phyloP scores from a whole-genome alignment of 2,113 vertebrate species.

The Corythoichthys haematopterus region DNA sequence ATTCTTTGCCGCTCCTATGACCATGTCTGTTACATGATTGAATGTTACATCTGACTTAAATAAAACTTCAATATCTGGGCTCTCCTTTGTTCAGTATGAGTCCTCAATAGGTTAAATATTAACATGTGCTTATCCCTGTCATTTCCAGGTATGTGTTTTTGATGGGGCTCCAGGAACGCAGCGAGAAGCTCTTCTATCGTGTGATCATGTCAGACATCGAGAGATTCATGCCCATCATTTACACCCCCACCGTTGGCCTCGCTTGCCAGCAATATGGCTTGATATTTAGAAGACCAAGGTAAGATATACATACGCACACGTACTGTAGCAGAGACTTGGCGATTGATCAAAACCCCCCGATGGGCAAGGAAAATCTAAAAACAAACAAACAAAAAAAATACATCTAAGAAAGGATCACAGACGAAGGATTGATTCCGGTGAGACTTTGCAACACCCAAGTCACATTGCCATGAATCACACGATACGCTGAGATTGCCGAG shows the following conservation, averaged over 20 bases:
- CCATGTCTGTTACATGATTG: slow-evolving; percentile 1
- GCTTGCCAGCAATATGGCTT: slow-evolving; percentile 94
- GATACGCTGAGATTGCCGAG: no score
- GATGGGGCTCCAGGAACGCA: slow-evolving; percentile 92
- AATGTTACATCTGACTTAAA: slow-evolving; percentile 42
- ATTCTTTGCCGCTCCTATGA: not conserved
- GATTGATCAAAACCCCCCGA: no score
- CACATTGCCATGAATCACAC: no score
- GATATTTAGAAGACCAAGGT: slow-evolving; percentile 89
- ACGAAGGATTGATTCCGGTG: no score
- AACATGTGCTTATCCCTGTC: slow-evolving; percentile 31
- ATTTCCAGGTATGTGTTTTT: slow-evolving; percentile 86
- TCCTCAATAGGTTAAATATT: slow-evolving; percentile 32
- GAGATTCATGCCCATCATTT: slow-evolving; percentile 95
- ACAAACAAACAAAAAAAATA: no score
- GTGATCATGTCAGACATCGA: slow-evolving; percentile 85
- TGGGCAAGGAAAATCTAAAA: no score
- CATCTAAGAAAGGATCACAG: no score
- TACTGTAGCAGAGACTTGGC: no score
- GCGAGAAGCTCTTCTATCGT: slow-evolving; percentile 95
- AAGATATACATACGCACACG: slow-evolving; percentile 27
- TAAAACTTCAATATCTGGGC: slow-evolving; percentile 35
- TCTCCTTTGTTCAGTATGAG: slow-evolving; percentile 9
- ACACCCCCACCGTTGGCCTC: slow-evolving; percentile 92
- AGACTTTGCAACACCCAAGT: no score